Conservation (phyloP, 2,888 invertebrate species). For the Cyaniris semiargus region DNA sequence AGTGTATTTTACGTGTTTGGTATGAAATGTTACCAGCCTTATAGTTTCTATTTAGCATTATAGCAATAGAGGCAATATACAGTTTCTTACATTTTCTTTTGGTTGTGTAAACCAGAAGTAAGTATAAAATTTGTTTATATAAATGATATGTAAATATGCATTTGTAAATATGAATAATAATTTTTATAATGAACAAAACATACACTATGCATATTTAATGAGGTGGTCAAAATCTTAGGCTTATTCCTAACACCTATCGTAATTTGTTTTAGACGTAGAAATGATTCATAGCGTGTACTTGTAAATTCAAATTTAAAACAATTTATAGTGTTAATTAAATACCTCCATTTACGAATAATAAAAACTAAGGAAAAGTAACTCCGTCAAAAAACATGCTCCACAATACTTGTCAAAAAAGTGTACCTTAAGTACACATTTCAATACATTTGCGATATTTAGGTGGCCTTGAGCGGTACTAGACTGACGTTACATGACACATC, state of each 20-base stretch:
- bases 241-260: neutral
- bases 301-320: neutral
- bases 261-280: neutral
- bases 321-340: neutral
- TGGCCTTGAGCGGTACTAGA: too few species aligned
- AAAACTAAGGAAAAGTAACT: too few species aligned
- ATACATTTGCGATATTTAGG: too few species aligned
- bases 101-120: neutral
- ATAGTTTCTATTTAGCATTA: conserved; percentile 2
- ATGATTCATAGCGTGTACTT: neutral
- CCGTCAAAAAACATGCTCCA: too few species aligned
- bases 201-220: neutral
- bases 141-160: conserved; percentile 15
- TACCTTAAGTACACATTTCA: too few species aligned
- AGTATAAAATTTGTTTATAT: conserved; percentile 4
- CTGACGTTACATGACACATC: too few species aligned
- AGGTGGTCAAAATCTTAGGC: neutral
- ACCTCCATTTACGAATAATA: too few species aligned
- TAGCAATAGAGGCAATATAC: conserved; percentile 2
- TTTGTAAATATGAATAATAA: neutral
- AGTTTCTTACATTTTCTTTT: conserved; percentile 10
- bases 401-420: too few species aligned
- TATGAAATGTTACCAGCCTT: conserved; percentile 13
- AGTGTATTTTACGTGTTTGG: neutral
- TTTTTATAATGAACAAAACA: neutral